phyloP scores from a whole-genome alignment of 2,113 vertebrate genomes.

The Neogobius melanostomus region DNA sequence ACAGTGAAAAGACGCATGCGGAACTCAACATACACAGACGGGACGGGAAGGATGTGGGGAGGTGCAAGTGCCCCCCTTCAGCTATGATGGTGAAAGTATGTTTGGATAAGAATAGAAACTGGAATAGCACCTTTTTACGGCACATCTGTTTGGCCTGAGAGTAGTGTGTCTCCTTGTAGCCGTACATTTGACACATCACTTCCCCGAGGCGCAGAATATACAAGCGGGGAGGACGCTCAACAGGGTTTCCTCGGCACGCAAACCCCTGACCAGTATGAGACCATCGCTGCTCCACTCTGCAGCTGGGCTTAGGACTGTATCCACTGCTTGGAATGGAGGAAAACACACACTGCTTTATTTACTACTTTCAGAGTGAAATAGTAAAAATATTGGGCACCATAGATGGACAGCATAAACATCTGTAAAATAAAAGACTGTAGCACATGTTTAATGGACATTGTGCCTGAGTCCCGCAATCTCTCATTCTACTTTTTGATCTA shows the following conservation, averaged over 20 bases:
- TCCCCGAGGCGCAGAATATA: slow-evolving; percentile 61
- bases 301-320: background rate
- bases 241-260: slow-evolving; percentile 72
- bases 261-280: slow-evolving; percentile 55
- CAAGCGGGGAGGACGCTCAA: slow-evolving; percentile 61
- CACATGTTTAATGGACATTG: no score
- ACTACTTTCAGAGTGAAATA: no score
- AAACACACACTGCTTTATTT: background rate
- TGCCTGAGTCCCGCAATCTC: no score
- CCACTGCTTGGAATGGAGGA: background rate
- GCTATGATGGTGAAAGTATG: slow-evolving; percentile 24
- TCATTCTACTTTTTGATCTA: no score
- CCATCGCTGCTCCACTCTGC: slow-evolving; percentile 33
- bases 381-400: no score
- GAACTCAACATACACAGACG: slow-evolving; percentile 47
- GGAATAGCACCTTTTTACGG: slow-evolving; percentile 60
- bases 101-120: slow-evolving; percentile 68
- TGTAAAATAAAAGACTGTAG: no score
- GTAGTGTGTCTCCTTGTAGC: slow-evolving; percentile 69
- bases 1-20: slow-evolving; percentile 33
- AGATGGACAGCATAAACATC: no score
- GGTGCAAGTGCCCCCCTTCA: background rate
- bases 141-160: slow-evolving; percentile 73
- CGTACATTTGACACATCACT: slow-evolving; percentile 73
- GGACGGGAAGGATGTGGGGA: slow-evolving; percentile 10